A percentile compares a stretch with the other conserved stretches of the same genome.
Conservation (phyloP, 2,888 invertebrate species). For the Scaeva pyrastri region DNA sequence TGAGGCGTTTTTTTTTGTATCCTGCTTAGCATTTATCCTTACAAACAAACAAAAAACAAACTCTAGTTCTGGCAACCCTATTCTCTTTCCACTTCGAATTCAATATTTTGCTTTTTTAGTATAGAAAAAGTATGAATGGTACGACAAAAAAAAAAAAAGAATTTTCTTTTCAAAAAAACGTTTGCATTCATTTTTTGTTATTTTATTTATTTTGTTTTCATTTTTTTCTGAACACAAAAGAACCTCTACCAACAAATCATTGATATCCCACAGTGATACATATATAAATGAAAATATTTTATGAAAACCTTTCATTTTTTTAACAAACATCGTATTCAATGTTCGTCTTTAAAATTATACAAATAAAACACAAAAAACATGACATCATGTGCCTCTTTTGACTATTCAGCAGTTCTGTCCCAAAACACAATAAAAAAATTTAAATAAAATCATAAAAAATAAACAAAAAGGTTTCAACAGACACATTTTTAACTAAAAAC, state of each 20-base stretch:
- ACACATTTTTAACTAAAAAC: constrained; percentile 29
- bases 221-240: constrained; percentile 25
- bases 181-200: constrained; percentile 37
- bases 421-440: constrained; percentile 16
- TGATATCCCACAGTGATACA: constrained; percentile 49
- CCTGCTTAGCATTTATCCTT: constrained; percentile 70
- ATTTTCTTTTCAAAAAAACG: constrained; percentile 30
- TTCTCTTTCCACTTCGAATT: constrained; percentile 56
- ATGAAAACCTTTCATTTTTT: constrained; percentile 33
- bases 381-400: constrained; percentile 44
- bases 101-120: constrained; percentile 60
- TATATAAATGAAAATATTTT: neutral
- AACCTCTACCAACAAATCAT: constrained; percentile 15
- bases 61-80: constrained; percentile 65
- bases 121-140: constrained; percentile 36
- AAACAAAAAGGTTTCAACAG: constrained; percentile 17
- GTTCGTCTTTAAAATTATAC: constrained; percentile 34
- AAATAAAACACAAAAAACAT: constrained; percentile 12
- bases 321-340: constrained; percentile 43
- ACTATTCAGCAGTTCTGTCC: constrained; percentile 14
- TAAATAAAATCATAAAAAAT: constrained; percentile 8
- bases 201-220: constrained; percentile 26
- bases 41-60: constrained; percentile 36
- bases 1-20: constrained; percentile 57
- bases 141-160: constrained; percentile 57